Evolutionary conservation across 2,797 vertebrate genomes (phyloP), one percentile per base, ranked within the genome.

Genomic region (Melanotaenia maccullochi): DNA sequence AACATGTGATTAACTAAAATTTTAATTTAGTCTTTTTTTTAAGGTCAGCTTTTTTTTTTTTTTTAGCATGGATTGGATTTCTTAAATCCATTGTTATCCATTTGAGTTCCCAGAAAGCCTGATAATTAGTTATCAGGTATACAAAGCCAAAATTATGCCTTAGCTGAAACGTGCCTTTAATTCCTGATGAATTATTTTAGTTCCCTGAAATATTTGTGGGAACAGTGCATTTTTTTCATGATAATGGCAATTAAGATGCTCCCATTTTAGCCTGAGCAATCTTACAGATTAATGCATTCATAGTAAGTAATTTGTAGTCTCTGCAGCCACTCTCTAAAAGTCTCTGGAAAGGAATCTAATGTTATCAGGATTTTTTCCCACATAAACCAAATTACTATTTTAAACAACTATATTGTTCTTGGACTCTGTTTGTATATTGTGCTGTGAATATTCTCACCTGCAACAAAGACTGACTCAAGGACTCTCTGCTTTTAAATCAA

Each of bases 401-500:
- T 56, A 28, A 56, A 6, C 12, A n/a, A 24, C 47, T 12, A 13
- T 38, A 38, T 38, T 36, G 9, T 11, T 36, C 11, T 9, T 36
- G 35, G 35, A 36, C 35, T 36, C 11, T 36, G 35, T 47, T 20
- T 47, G 38, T 42, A 16, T 49, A 1, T 2, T 49, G 32, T 8
- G 30, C 30, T 33, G 32, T 35, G 20, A 9, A 47, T 30, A 30
- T 60, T 36, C 40, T 32, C 28, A 51, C 16, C n/a, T 32, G 28
- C 32, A 59, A 22, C 35, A 16, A 60, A 2, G 6, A 71, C 44
- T 60, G 56, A 62, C 71, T 62, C 69, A n/a, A 47, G 13, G 25
- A 9, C 52, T 56, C 58, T n/a, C 44, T 73, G 30, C 8, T 78
- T 70, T 75, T 68, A 64, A 82, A 38, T 71, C 5, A 3, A 22